These are phyloP conservation scores for Caenorhabditis auriculariae DNA, from an alignment of 2,888 invertebrate species.

Conservation along the genomic window DNA sequence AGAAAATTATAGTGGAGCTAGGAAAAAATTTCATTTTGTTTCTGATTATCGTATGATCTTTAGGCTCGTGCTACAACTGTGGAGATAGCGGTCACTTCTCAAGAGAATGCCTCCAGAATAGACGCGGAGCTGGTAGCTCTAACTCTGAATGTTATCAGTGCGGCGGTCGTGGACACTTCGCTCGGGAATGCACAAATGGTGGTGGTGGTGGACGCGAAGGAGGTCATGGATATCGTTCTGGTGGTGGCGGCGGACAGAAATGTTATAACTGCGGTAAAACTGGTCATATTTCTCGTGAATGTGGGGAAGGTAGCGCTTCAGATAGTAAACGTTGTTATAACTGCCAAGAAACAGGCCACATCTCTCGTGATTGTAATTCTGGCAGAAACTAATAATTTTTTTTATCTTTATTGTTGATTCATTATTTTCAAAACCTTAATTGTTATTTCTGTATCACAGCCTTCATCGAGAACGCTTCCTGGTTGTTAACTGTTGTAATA, in stretches of 20 bases:
- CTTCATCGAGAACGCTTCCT: too few relatives aligned
- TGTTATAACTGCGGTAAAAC: slow-evolving; percentile 55
- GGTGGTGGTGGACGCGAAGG: slow-evolving; percentile 30
- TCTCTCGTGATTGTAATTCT: slow-evolving; percentile 57
- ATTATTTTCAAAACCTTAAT: too few relatives aligned
- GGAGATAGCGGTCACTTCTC: slow-evolving; percentile 57
- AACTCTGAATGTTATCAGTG: slow-evolving; percentile 32
- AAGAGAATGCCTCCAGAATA: slow-evolving; percentile 52
- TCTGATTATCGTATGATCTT: slow-evolving; percentile 8
- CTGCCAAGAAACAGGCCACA: slow-evolving; percentile 69
- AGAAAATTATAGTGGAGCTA: too few relatives aligned
- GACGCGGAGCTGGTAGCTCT: slow-evolving; percentile 24
- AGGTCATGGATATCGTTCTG: slow-evolving; percentile 5
- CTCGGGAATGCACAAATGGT: slow-evolving; percentile 55
- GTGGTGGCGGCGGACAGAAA: slow-evolving; percentile 31
- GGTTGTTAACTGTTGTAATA: too few relatives aligned
- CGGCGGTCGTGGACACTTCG: slow-evolving; percentile 55
- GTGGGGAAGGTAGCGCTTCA: slow-evolving; percentile 43
- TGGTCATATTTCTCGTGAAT: slow-evolving; percentile 58
- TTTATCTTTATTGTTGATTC: too few relatives aligned
- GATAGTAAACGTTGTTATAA: slow-evolving; percentile 81
- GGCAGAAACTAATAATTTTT: too few relatives aligned
- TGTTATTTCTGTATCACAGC: too few relatives aligned
- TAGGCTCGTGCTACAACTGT: slow-evolving; percentile 50
- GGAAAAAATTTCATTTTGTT: neutral